Conservation (phyloP, 2,113 vertebrate genomes). For the Caretta caretta region DNA sequence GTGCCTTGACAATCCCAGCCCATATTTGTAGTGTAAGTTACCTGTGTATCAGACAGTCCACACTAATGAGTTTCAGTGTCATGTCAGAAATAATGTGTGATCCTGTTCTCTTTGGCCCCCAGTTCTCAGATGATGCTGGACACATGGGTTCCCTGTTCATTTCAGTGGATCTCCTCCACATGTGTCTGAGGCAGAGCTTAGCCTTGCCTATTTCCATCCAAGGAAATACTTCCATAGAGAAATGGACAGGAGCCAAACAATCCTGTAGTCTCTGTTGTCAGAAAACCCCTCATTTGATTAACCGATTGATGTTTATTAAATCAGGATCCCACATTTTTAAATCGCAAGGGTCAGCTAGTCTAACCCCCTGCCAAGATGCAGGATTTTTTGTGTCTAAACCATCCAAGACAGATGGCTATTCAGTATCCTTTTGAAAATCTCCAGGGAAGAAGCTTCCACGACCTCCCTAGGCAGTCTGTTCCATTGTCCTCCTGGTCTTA, state of each 20-base stretch:
- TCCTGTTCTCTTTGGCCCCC: too few species aligned
- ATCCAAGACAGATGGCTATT: too few species aligned
- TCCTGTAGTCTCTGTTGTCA: background rate
- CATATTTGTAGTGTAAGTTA: background rate
- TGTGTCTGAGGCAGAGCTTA: background rate
- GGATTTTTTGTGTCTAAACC: too few species aligned
- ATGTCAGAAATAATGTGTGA: accelerated
- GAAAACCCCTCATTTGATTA: background rate
- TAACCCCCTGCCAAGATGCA: too few species aligned
- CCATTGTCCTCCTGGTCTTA: too few species aligned
- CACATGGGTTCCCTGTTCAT: background rate
- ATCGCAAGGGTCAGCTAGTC: background rate
- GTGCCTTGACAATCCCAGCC: background rate
- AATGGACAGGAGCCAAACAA: background rate
- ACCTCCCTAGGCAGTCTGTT: too few species aligned
- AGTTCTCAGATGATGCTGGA: background rate
- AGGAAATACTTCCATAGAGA: slow-evolving; percentile 19
- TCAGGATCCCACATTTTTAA: background rate
- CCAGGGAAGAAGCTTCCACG: too few species aligned
- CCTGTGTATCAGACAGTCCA: background rate
- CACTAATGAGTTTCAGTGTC: background rate
- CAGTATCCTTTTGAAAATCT: too few species aligned
- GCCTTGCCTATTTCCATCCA: background rate
- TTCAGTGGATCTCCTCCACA: background rate
- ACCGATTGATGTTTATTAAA: background rate